Conservation (phyloP, 2,888 invertebrate species). For the Cheilosia scutellata region DNA sequence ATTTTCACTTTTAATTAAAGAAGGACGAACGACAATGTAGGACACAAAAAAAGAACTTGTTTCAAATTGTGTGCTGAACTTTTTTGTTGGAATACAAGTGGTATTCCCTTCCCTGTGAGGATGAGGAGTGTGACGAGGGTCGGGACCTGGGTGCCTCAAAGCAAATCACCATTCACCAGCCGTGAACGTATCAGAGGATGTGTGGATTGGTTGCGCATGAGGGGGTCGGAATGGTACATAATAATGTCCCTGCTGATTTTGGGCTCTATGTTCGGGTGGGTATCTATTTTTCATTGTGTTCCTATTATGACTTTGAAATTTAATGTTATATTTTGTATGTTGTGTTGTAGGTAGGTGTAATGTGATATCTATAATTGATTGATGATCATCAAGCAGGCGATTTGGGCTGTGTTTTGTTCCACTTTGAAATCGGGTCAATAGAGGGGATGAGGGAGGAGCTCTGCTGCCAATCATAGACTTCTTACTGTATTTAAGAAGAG, state of each 20-base stretch:
- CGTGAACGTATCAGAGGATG: conserved; percentile 28
- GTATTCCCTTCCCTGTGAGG: not conserved
- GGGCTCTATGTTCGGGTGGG: conserved; percentile 11
- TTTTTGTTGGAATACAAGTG: not conserved
- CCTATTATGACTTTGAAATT: conserved; percentile 51
- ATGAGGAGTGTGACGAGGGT: not conserved
- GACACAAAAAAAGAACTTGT: conserved; percentile 37
- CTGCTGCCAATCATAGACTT: no score
- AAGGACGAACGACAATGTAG: conserved; percentile 61
- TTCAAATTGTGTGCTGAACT: conserved; percentile 21
- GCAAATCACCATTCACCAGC: conserved; percentile 7
- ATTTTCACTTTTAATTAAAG: conserved; percentile 71
- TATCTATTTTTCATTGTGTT: conserved; percentile 1
- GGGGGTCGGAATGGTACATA: not conserved
- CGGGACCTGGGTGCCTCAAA: conserved; percentile 3
- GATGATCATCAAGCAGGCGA: conserved; percentile 14
- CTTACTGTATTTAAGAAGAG: no score
- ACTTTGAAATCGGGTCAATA: no score
- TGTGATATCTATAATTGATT: conserved; percentile 35
- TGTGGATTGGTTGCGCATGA: not conserved
- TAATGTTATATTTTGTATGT: conserved; percentile 16
- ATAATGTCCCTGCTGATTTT: not conserved
- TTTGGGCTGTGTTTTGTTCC: no score
- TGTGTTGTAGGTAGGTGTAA: not conserved
- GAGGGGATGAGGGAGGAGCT: no score